Evolutionary conservation across 1,140 invertebrate species (phyloP), one percentile per base, ranked within the genome.

Genomic region (Asbolus verrucosus): DNA sequence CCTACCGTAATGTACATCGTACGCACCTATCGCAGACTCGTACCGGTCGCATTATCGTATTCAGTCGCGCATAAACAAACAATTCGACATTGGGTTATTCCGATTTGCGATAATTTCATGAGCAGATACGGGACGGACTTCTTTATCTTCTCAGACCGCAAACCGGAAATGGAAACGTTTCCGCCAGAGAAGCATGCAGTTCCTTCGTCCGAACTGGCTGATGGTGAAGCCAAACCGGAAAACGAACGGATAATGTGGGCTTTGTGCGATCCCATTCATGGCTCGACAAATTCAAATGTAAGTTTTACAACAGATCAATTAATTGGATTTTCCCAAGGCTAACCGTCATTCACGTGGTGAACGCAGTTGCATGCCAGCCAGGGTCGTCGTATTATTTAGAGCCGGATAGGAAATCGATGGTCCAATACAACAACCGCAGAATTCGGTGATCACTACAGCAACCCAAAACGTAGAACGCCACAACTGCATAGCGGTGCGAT

Each of bases 1-100:
- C 62, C 62, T 65, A 65, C 62, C 62, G 36, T 43, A 65, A 65
- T 65, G 62, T 43, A 65, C 61, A 63, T 63, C 61, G 61, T 63
- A 63, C 61, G 61, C 61, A 63, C 61, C 59, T 62, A 62, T 62
- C 59, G 59, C 59, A 62, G 36, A 62, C 59, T 62, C 59, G 59
- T 62, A 62, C 59, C 59, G 59, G 61, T 63, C 39, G 61, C 24
- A 63, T 41, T 63, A 63, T 63, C 61, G 61, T 38, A 63, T 63
- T 63, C 61, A 63, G 33, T 63, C 61, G 33, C 31, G 61, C 61
- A 63, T 63, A 54, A 54, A 54, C 46, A 54, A 54, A 54, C 46
- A 54, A 54, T 54, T 54, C 46, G 46, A 54, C 46, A 54, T 54
- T 54, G 27, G 46, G 19, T 54, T 46, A 46, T 43, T 9, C 46